Evolutionary conservation across 2,888 invertebrate genomes (phyloP), one percentile per base, ranked within the genome.

Genomic region (Leptinotarsa tumamoca): DNA sequence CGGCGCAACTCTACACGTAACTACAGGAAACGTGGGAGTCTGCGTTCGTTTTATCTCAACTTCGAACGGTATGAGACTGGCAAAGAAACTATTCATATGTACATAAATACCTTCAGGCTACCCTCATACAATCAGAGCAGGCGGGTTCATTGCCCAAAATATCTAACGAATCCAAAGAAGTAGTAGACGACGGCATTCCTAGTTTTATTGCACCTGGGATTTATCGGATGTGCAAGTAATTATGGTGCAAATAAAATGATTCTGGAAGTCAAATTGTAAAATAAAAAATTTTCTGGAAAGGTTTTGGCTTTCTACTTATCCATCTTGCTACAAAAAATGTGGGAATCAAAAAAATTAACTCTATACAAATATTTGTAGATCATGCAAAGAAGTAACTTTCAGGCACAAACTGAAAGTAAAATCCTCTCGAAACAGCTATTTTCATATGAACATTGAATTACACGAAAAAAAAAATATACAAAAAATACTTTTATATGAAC

Each of bases 41-140:
- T 33, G 27, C 21, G 18, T 63, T 27, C 63, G 33, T 63, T 63
- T 63, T 43, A 43, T 58, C 58, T 58, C 23, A 21, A 58, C 63
- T 43, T 63, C 63, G n/a, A n/a, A 33, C 63, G 43, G 63, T 63
- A 63, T 43, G 43, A 49, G 49, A 58, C 70, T 21, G 70, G 70
- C 70, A 61, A 49, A 58, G 58, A 73, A 80, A 80, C 80, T 81
- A 78, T 80, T 79, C 80, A 84, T 82, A 80, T 71, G 75, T 67
- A 82, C 83, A 84, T 82, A 84, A 84, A 84, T 84, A 84, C 82
- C 82, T 81, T 78, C 75, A 78, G 80, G 82, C 74, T 73, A 81
- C 82, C 77, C 77, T 77, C 73, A 63, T 71, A 71, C 52, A 63
- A 58, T 67, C 67, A 33, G 68, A 52, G 68, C 73, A 70, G 69